phyloP scores from a whole-genome alignment of 1,140 invertebrate genomes.

The Neotoxoptera formosana region DNA sequence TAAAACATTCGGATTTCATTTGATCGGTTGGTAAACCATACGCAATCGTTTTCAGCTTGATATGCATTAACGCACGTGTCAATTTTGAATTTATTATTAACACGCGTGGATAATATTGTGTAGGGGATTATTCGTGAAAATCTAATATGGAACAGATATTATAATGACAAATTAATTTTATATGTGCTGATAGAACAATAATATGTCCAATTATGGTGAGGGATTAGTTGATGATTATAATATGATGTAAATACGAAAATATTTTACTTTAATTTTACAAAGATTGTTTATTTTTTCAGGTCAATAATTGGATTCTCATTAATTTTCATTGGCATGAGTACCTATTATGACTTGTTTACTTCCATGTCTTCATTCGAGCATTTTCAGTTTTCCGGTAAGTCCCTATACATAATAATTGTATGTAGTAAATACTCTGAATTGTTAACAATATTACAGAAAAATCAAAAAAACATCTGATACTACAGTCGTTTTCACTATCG shows the following conservation, averaged over 20 bases:
- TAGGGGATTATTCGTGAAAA: conserved; percentile 1
- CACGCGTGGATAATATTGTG: not conserved
- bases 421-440: not conserved
- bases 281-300: conserved; percentile 4
- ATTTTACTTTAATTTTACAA: not conserved
- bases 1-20: not conserved
- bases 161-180: not conserved
- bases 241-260: not conserved
- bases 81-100: conserved; percentile 12
- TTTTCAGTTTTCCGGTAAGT: conserved; percentile 48
- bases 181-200: not conserved
- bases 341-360: conserved; percentile 49
- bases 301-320: conserved; percentile 49
- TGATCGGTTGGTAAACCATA: not conserved
- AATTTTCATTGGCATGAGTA: conserved; percentile 28
- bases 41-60: not conserved
- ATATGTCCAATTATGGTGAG: not conserved
- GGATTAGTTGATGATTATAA: not conserved
- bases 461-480: conserved; percentile 49
- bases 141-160: conserved; percentile 11
- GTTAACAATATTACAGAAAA: conserved; percentile 33
- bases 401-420: not conserved
- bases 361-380: conserved; percentile 53
- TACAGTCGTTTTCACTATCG: conserved; percentile 55
- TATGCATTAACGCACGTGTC: not conserved